Evolutionary conservation across 2,797 vertebrate species (phyloP).

Genomic region (Chiroxiphia lanceolata): DNA sequence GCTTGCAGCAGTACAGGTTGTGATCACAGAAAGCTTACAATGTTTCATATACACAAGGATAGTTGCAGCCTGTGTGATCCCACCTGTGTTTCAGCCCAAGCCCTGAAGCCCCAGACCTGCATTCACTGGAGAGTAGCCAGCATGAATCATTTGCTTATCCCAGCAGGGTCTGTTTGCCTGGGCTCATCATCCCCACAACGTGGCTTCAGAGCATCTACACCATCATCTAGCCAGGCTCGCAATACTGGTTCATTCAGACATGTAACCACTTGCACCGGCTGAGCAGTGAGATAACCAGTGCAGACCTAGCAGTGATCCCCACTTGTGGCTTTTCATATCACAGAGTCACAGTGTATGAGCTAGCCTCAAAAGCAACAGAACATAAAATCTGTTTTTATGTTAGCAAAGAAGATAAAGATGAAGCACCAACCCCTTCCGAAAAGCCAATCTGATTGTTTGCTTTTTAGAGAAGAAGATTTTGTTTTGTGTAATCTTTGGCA

Average conservation of each 20-base stretch:
- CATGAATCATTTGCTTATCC: not conserved
- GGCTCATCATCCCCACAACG: not conserved
- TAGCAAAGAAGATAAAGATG: not conserved
- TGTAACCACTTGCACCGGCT: not conserved
- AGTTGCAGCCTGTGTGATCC: not conserved
- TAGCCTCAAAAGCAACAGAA: not conserved
- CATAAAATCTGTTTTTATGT: not conserved
- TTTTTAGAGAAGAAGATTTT: not conserved
- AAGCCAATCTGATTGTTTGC: not conserved
- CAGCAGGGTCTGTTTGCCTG: not conserved
- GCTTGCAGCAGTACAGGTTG: not conserved
- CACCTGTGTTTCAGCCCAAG: not conserved
- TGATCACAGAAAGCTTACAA: not conserved
- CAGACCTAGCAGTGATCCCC: not conserved
- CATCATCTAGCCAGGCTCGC: not conserved
- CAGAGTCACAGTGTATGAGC: no score
- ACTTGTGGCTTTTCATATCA: not conserved
- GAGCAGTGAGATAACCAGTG: not conserved
- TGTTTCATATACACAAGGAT: not conserved
- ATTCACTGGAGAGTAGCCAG: not conserved
- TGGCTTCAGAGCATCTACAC: not conserved
- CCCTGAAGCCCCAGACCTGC: not conserved
- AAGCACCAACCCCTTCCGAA: not conserved
- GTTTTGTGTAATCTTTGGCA: not conserved
- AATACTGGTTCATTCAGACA: not conserved